Conservation (phyloP, 2,113 vertebrate species). For the Stigmatopora argus region DNA sequence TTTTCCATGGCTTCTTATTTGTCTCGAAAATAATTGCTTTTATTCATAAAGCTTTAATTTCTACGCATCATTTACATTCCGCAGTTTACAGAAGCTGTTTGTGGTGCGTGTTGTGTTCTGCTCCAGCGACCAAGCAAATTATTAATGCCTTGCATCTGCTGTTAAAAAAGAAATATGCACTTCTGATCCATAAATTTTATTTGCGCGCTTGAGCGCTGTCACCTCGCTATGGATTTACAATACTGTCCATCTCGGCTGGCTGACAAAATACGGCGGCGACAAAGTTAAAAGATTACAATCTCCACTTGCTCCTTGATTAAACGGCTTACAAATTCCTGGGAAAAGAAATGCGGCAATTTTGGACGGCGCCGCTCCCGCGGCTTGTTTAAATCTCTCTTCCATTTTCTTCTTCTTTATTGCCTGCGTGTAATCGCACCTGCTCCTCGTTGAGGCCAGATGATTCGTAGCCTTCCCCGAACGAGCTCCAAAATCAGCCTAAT, state of each 20-base stretch:
- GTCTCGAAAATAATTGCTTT: constrained; percentile 8
- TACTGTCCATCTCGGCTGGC: constrained; percentile 35
- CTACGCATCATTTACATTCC: constrained; percentile 9
- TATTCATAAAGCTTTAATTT: constrained; percentile 14
- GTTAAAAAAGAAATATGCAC: constrained; percentile 52
- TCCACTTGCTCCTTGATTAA: constrained; percentile 27
- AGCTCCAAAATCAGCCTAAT: constrained; percentile 64
- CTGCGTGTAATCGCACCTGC: constrained; percentile 89
- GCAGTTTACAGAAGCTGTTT: constrained; percentile 67
- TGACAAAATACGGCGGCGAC: constrained; percentile 30
- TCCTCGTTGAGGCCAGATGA: constrained; percentile 84
- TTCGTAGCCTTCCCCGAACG: constrained; percentile 95
- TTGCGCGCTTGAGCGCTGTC: constrained; percentile 37
- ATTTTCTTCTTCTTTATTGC: constrained; percentile 77
- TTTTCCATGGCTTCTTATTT: constrained; percentile 3
- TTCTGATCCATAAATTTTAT: constrained; percentile 49
- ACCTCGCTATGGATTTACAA: constrained; percentile 44
- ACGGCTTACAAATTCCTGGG: constrained; percentile 27
- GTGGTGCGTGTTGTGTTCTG: constrained; percentile 79
- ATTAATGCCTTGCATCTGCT: constrained; percentile 74
- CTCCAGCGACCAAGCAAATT: constrained; percentile 81
- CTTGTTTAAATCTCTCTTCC: constrained; percentile 48
- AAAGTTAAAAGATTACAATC: constrained; percentile 32
- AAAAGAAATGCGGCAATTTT: constrained; percentile 38
- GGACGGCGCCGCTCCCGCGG: constrained; percentile 25